Percentiles rank a stretch among this genome's conserved stretches.
Evolutionary conservation across 2,888 invertebrate species (phyloP).

Genomic region (Fragum fragum): DNA sequence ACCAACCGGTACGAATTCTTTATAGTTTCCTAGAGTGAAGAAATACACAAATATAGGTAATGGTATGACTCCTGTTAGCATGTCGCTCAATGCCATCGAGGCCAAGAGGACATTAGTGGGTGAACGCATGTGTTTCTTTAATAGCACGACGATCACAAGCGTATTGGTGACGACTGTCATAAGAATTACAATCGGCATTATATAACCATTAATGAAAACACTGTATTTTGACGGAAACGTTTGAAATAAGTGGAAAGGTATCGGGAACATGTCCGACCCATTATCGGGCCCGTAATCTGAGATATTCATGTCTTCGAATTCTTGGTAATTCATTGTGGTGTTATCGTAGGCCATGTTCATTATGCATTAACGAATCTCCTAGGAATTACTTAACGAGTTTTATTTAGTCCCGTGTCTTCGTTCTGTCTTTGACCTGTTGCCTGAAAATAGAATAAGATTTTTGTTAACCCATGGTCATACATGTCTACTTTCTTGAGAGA

Average conservation of each 20-base stretch:
- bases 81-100: conserved; percentile 98
- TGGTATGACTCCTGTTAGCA: conserved; percentile 91
- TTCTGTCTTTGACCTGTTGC: conserved; percentile 15
- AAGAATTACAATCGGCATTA: conserved; percentile 94
- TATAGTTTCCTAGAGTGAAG: conserved; percentile 96
- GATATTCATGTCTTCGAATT: conserved; percentile 15
- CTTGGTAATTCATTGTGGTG: conserved; percentile 15
- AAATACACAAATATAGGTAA: conserved; percentile 93
- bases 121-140: conserved; percentile 96
- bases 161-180: conserved; percentile 97
- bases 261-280: neutral
- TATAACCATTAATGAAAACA: conserved; percentile 91
- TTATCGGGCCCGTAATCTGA: conserved; percentile 5
- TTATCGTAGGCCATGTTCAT: conserved; percentile 5
- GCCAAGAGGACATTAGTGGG: conserved; percentile 97
- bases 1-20: conserved; percentile 92
- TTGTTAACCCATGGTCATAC: neutral
- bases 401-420: neutral
- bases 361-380: neutral
- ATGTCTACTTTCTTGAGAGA: too few relatives aligned
- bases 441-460: conserved; percentile 8
- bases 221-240: conserved; percentile 73
- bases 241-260: conserved; percentile 34
- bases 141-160: conserved; percentile 95
- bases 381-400: neutral